A percentile compares a stretch with the other conserved stretches of the same genome.
phyloP scores from a whole-genome alignment of 2,888 invertebrate species.

The Anarsia innoxiella region DNA sequence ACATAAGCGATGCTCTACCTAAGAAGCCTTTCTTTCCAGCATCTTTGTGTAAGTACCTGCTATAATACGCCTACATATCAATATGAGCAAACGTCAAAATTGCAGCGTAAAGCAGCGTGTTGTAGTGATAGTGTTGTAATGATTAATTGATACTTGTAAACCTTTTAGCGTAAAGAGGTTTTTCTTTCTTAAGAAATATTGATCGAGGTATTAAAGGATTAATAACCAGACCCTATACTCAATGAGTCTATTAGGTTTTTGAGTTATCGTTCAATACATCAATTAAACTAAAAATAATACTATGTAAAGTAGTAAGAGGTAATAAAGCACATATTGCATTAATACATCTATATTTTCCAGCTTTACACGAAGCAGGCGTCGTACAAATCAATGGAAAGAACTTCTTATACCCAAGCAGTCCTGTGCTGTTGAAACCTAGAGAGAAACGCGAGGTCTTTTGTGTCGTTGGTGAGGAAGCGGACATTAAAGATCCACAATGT shows the following conservation, averaged over 20 bases:
- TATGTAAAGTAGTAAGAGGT: neutral
- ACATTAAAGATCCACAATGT: conserved; percentile 64
- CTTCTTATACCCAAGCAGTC: conserved; percentile 74
- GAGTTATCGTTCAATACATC: too few species aligned
- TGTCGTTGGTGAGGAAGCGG: conserved; percentile 45
- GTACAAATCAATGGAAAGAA: conserved; percentile 77
- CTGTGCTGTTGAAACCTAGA: conserved; percentile 69
- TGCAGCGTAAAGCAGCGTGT: too few species aligned
- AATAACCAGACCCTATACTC: too few species aligned
- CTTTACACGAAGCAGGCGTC: conserved; percentile 39
- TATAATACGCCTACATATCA: too few species aligned
- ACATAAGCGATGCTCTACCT: conserved; percentile 64
- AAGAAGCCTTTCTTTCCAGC: conserved; percentile 68
- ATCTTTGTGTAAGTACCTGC: conserved; percentile 62
- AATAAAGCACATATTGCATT: neutral
- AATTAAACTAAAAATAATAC: too few species aligned
- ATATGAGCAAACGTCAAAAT: too few species aligned
- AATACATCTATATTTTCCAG: conserved; percentile 37
- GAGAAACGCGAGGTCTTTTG: conserved; percentile 56
- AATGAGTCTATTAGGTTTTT: too few species aligned
- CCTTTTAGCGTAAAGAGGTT: too few species aligned
- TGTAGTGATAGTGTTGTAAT: too few species aligned
- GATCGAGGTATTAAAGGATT: too few species aligned
- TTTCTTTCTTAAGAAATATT: too few species aligned
- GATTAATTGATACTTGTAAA: too few species aligned